Base-by-base conservation (phyloP, 1,140 invertebrate genomes). In the Drosophila ohnishii region DNA sequence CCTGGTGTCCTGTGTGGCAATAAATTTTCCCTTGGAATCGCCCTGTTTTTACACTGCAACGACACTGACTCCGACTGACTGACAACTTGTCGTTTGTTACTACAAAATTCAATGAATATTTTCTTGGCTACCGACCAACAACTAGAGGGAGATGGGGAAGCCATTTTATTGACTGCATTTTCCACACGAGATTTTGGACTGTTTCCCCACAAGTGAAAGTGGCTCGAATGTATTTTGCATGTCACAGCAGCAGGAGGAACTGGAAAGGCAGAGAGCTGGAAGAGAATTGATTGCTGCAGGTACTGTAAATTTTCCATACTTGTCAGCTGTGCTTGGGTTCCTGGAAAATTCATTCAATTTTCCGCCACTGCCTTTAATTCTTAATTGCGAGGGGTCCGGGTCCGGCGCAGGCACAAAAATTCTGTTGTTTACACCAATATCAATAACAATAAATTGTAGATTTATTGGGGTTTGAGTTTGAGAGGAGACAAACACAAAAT, bases 381-480 rank as follows among this genome's bases (percentile, higher is more conserved):
- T 83, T 87, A 80, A 87, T 84, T 87, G 69, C 65, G 47, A 53
- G 30, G 5, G 19, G 30, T 28, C 11, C 11, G 5, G 19, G 30
- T 28, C 11, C 11, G 63, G 34, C 28, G 11, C n/a, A 32, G 25
- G 39, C 16, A 39, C n/a, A 44, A 44, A 56, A 80, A 60, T 67
- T 86, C 9, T 28, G 50, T 55, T 55, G 59, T 69, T 79, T 82
- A 87, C 79, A 75, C 70, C 83, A 87, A 84, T 88, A 87, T 87
- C 84, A 87, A 87, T 87, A 88, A 80, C 84, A 84, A 84, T 87
- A 87, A 87, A 87, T 87, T 84, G 74, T 65, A 84, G 53, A 87
- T 84, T 87, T 82, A 78, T 86, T 87, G 72, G 19, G 28, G 39
- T 25, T 77, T 59, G 14, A 57, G 78, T 25, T 77, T 59, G 14